These are phyloP conservation scores for Megaptera novaeangliae DNA, from an alignment of 2,113 vertebrate species.

Conservation along the genomic window DNA sequence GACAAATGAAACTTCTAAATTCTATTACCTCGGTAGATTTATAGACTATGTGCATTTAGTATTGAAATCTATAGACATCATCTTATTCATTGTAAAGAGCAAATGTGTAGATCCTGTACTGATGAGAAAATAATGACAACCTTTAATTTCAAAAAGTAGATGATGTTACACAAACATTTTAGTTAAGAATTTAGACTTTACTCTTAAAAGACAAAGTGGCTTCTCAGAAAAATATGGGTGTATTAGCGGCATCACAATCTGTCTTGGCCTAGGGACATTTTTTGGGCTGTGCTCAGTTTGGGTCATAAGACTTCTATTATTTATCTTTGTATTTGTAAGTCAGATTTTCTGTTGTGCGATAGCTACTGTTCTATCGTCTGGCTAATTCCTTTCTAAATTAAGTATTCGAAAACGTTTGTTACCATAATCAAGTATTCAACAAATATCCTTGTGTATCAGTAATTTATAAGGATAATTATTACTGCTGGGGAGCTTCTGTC, in stretches of 20 bases:
- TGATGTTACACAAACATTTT: background rate
- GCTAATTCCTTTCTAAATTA: background rate
- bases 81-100: background rate
- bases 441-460: background rate
- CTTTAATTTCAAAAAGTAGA: background rate
- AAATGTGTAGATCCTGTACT: background rate
- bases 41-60: background rate
- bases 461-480: background rate
- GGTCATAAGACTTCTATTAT: background rate
- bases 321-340: background rate
- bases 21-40: background rate
- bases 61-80: background rate
- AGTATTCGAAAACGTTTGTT: background rate
- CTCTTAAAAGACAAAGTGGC: background rate
- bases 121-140: background rate
- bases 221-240: background rate
- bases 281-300: background rate
- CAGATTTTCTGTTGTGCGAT: background rate
- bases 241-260: background rate
- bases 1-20: slow-evolving; percentile 20
- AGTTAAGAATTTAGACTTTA: background rate
- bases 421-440: background rate
- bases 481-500: background rate
- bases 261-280: background rate
- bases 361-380: background rate